A percentile compares a stretch with the other conserved stretches of the same genome.
Evolutionary conservation across 2,888 invertebrate genomes (phyloP).

Genomic region (Craniophora ligustri): DNA sequence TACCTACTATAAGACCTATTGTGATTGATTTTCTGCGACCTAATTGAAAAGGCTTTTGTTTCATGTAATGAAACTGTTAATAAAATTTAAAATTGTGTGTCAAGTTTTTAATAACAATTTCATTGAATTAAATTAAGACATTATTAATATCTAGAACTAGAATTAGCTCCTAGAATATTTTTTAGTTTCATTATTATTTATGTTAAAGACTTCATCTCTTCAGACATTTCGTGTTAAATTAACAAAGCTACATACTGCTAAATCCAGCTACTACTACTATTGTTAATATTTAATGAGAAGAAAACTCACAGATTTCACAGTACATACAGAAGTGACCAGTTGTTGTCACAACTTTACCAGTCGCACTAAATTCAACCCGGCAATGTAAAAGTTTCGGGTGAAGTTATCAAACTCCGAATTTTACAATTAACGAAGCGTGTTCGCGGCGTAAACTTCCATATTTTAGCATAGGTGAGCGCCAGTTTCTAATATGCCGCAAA

Average conservation of each 20-base stretch:
- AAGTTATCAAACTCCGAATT: slow-evolving; percentile 79
- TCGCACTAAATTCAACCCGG: slow-evolving; percentile 56
- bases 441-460: slow-evolving; percentile 70
- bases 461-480: slow-evolving; percentile 76
- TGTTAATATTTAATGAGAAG: slow-evolving; percentile 42
- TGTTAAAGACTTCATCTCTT: too few relatives aligned
- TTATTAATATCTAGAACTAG: too few relatives aligned
- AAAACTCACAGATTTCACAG: slow-evolving; percentile 42
- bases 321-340: slow-evolving; percentile 59
- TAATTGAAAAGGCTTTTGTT: slow-evolving; percentile 1
- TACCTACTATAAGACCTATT: background rate
- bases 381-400: slow-evolving; percentile 56
- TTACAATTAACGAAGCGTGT: slow-evolving; percentile 77
- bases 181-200: slow-evolving; percentile 34
- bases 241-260: too few relatives aligned
- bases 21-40: background rate
- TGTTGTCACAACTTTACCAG: slow-evolving; percentile 67
- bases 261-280: slow-evolving; percentile 6
- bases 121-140: background rate
- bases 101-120: slow-evolving; percentile 9
- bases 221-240: too few relatives aligned
- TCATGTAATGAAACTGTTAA: too few relatives aligned
- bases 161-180: too few relatives aligned
- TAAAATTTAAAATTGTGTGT: too few relatives aligned
- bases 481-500: slow-evolving; percentile 75